phyloP scores from a whole-genome alignment of 2,888 invertebrate genomes.

The Hyles lineata region DNA sequence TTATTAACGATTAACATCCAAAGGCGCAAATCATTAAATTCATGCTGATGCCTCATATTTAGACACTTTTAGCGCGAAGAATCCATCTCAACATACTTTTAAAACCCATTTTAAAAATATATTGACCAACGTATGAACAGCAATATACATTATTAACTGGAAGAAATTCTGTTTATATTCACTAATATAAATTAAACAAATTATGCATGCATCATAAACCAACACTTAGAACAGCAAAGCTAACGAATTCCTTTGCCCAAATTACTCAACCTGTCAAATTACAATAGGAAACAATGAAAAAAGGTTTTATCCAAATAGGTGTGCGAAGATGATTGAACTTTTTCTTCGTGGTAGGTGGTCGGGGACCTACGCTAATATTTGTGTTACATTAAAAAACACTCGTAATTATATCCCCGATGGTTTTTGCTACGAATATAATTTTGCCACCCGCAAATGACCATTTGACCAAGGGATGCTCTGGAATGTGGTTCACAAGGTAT shows the following conservation, averaged over 20 bases:
- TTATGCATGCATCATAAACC: too few species aligned
- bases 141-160: too few species aligned
- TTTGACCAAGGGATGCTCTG: slow-evolving; percentile 17
- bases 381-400: slow-evolving; percentile 59
- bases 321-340: slow-evolving; percentile 1
- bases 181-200: too few species aligned
- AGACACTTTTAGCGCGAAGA: too few species aligned
- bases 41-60: too few species aligned
- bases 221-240: too few species aligned
- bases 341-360: slow-evolving; percentile 59
- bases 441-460: slow-evolving; percentile 29
- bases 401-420: slow-evolving; percentile 68
- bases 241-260: not conserved
- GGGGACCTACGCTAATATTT: slow-evolving; percentile 63
- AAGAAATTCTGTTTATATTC: too few species aligned
- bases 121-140: too few species aligned
- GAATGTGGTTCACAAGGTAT: not conserved
- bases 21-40: too few species aligned
- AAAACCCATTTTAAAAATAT: too few species aligned
- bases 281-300: not conserved
- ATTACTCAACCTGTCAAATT: slow-evolving; percentile 4
- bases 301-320: slow-evolving; percentile 4
- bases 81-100: too few species aligned
- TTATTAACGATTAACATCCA: too few species aligned
- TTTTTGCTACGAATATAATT: slow-evolving; percentile 41